Evolutionary conservation across 2,797 vertebrate genomes (phyloP).

Genomic region (Hemibagrus guttatus): DNA sequence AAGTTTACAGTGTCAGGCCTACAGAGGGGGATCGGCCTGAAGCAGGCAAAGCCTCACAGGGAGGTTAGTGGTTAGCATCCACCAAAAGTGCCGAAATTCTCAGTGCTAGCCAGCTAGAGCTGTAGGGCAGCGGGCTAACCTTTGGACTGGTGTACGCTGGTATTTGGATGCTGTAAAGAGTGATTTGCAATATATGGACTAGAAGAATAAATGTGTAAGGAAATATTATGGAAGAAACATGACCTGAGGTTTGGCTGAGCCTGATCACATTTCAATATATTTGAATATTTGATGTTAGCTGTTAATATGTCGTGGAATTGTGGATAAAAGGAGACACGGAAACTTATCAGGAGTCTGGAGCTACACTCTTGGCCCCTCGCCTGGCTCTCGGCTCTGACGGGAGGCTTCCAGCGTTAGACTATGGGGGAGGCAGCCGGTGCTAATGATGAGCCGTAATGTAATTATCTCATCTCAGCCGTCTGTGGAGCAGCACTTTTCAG

Average conservation of each 20-base stretch:
- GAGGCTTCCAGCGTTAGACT: conserved; percentile 54
- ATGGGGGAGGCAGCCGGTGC: conserved; percentile 69
- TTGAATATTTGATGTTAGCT: conserved; percentile 15
- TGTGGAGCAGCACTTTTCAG: conserved; percentile 58
- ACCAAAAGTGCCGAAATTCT: conserved; percentile 6
- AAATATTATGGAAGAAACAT: not conserved
- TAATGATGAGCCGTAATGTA: conserved; percentile 76
- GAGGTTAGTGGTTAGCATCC: conserved; percentile 40
- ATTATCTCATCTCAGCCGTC: conserved; percentile 75
- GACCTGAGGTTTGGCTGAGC: conserved; percentile 12
- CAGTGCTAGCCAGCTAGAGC: conserved; percentile 27
- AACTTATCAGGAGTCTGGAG: not conserved
- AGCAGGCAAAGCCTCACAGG: conserved; percentile 34
- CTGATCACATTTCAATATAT: conserved; percentile 4
- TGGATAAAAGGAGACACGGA: not conserved
- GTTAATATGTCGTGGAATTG: conserved; percentile 6
- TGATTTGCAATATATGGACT: conserved; percentile 16
- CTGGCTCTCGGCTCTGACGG: conserved; percentile 34
- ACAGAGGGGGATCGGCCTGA: conserved; percentile 60
- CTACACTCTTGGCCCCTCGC: conserved; percentile 25
- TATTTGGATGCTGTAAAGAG: conserved; percentile 23
- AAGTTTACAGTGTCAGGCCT: conserved; percentile 87
- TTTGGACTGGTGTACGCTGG: conserved; percentile 33
- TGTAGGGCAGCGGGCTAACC: conserved; percentile 20
- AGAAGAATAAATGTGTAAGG: conserved; percentile 19